Evolutionary conservation across 1,140 invertebrate genomes (phyloP).

Genomic region (Physella acuta): DNA sequence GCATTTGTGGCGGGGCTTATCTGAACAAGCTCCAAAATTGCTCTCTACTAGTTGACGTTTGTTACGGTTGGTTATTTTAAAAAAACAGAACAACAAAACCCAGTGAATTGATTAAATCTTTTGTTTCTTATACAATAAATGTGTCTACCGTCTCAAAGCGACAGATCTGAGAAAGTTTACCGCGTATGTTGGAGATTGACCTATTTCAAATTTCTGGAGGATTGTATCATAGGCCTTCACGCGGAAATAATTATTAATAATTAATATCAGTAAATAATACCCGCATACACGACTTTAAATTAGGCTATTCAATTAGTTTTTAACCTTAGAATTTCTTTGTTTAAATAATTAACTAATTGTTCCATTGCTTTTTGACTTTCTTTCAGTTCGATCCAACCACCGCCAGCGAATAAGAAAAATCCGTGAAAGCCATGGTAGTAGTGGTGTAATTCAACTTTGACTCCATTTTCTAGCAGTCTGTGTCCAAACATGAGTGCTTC

Average conservation of each 20-base stretch:
- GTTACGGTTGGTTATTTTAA: too few relatives aligned
- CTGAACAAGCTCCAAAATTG: too few relatives aligned
- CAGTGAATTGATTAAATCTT: too few relatives aligned
- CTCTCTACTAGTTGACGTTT: too few relatives aligned
- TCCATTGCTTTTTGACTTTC: conserved; percentile 37
- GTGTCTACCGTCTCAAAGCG: too few relatives aligned
- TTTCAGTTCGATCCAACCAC: conserved; percentile 39
- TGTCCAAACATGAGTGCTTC: conserved; percentile 51
- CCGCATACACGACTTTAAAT: too few relatives aligned
- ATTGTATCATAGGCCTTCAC: neutral
- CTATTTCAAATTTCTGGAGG: neutral
- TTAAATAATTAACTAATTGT: conserved; percentile 40
- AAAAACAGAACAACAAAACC: too few relatives aligned
- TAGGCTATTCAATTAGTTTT: neutral
- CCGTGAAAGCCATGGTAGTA: conserved; percentile 49
- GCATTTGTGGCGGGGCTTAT: too few relatives aligned
- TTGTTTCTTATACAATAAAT: too few relatives aligned
- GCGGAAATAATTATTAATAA: neutral
- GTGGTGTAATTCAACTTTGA: conserved; percentile 44
- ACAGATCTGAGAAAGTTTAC: too few relatives aligned
- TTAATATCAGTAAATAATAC: too few relatives aligned
- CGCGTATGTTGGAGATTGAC: neutral
- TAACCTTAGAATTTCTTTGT: conserved; percentile 17
- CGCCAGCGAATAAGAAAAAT: conserved; percentile 46
- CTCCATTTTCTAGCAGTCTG: conserved; percentile 36